phyloP scores from a whole-genome alignment of 2,797 vertebrate genomes.

The Neosilurus hyrtlii region DNA sequence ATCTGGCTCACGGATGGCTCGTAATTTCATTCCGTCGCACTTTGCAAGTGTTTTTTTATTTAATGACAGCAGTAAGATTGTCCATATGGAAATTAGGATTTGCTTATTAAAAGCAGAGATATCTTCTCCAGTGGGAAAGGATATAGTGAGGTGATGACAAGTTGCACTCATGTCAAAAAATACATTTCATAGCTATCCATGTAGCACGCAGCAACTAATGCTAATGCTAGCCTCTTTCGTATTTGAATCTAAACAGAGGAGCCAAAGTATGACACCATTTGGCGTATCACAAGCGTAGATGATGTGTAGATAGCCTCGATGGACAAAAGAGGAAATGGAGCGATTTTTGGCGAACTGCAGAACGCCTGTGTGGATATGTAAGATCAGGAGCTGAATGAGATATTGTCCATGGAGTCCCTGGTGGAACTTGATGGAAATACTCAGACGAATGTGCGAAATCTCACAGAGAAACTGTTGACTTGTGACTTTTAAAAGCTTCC shows the following conservation, averaged over 20 bases:
- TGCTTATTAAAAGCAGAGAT: constrained; percentile 44
- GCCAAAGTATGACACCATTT: not conserved
- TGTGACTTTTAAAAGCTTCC: not conserved
- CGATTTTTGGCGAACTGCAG: not conserved
- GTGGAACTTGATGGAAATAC: not conserved
- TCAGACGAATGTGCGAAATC: not conserved
- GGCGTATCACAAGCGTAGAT: not conserved
- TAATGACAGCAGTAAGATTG: constrained; percentile 46
- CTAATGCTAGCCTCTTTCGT: not conserved
- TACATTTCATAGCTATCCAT: constrained; percentile 19
- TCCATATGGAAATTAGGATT: constrained; percentile 38
- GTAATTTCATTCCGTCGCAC: constrained; percentile 19
- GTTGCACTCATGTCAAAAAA: constrained; percentile 32
- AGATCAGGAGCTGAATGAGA: not conserved
- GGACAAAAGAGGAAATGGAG: not conserved
- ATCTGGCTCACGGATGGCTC: not conserved
- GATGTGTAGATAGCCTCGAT: not conserved
- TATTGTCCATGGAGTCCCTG: not conserved
- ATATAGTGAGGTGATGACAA: constrained; percentile 33
- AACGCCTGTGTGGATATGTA: not conserved
- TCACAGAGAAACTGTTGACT: not conserved
- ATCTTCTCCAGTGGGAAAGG: constrained; percentile 3
- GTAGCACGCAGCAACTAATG: constrained; percentile 15
- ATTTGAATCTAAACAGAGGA: constrained; percentile 31
- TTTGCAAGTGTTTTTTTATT: constrained; percentile 37